Evolutionary conservation across 2,113 vertebrate genomes (phyloP).

Genomic region (Pleuronectes platessa): DNA sequence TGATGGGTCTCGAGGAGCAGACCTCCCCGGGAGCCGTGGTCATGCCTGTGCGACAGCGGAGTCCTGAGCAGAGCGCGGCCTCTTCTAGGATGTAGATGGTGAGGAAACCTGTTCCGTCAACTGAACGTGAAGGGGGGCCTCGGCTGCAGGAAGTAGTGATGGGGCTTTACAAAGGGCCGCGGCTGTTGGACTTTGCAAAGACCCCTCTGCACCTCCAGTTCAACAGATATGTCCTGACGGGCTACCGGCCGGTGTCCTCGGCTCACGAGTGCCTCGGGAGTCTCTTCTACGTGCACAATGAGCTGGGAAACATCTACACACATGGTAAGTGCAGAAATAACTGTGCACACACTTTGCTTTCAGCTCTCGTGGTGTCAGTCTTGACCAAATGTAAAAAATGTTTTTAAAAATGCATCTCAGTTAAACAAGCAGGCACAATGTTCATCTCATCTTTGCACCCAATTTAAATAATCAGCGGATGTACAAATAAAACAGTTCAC

Average conservation of each 20-base stretch:
- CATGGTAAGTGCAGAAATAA: slow-evolving; percentile 83
- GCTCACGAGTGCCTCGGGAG: slow-evolving; percentile 86
- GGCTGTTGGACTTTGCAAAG: slow-evolving; percentile 88
- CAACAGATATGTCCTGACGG: slow-evolving; percentile 91
- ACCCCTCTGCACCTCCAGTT: slow-evolving; percentile 90
- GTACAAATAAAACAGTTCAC: slow-evolving; percentile 20
- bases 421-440: no score
- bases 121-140: slow-evolving; percentile 35
- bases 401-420: no score
- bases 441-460: background rate
- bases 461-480: background rate
- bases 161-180: slow-evolving; percentile 84
- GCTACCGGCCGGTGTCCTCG: slow-evolving; percentile 88
- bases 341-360: background rate
- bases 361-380: background rate
- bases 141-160: slow-evolving; percentile 54
- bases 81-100: slow-evolving; percentile 51
- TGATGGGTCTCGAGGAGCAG: slow-evolving; percentile 38
- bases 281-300: slow-evolving; percentile 94
- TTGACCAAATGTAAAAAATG: background rate
- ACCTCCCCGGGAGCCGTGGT: slow-evolving; percentile 9
- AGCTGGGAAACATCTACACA: slow-evolving; percentile 93
- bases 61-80: slow-evolving; percentile 5
- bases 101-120: slow-evolving; percentile 22
- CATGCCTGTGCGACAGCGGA: slow-evolving; percentile 6